Base-by-base conservation (phyloP, 2,888 invertebrate species). In the Pammene aurita region DNA sequence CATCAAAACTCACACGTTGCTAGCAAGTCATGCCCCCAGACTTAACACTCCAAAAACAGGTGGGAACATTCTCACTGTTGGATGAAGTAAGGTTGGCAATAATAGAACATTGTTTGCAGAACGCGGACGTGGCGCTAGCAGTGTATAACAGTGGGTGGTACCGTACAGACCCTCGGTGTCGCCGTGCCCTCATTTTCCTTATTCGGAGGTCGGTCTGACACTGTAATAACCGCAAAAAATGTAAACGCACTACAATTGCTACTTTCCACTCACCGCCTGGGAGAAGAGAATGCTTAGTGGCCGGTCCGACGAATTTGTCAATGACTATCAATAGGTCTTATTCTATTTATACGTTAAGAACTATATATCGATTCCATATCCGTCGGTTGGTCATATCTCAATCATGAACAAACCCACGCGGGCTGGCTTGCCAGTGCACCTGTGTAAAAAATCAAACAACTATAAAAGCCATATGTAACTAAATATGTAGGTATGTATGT, bases 81-180 rank as follows among this genome's bases (percentile, higher is more conserved):
- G 42, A 18, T 55, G 26, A 44, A 55, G 42, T n/a, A 63, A 44
- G 42, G 42, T 34, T 61, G 38, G 50, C 26, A 41, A 63, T 34
- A 63, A 44, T 54, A 41, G 52, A 41, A 58, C 50, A 58, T 62
- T 52, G 60, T 70, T 73, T 79, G 58, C 77, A 92, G 92, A 91
- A 89, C 71, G 85, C 83, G 62, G 84, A 89, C 66, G 83, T 92
- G 50, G 85, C 90, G 2, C 68, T 76, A 7, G 87, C 90, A 0
- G 88, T 89, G 4, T 92, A 89, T 76, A 89, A 83, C 73, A 89
- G 90, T 72, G 80, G 81, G 60, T 92, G 92, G 92, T 90, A 90
- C 76, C 81, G 82, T 69, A 86, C 87, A 50, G 86, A 84, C 74
- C 83, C 90, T 26, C 82, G 82, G 41, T 88, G 89, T 74, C 84